Percentiles rank a stretch among this genome's conserved stretches.
These are phyloP conservation scores for Dromaius novaehollandiae DNA, from an alignment of 2,113 vertebrate species.

Conservation along the genomic window DNA sequence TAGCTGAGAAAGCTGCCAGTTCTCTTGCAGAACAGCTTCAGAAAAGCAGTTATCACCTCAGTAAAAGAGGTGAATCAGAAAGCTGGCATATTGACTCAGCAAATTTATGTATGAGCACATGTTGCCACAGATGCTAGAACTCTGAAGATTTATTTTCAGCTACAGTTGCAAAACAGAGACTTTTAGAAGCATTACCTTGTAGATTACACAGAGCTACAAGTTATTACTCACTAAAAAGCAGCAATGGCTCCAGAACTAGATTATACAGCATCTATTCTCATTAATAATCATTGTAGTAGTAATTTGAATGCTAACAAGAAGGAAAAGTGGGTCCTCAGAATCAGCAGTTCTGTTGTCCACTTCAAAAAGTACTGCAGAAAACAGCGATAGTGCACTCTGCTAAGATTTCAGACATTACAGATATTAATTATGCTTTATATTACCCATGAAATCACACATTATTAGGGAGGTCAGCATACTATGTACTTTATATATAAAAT, in stretches of 20 bases:
- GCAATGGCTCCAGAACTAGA: neutral
- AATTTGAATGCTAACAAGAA: neutral
- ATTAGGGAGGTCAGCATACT: neutral
- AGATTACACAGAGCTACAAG: neutral
- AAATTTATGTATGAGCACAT: neutral
- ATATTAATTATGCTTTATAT: neutral
- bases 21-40: neutral
- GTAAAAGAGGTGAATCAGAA: neutral
- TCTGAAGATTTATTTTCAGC: neutral
- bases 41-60: neutral
- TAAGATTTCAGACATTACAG: neutral
- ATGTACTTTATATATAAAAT: neutral
- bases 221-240: neutral
- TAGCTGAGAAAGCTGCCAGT: neutral
- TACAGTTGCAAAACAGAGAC: rapidly evolving
- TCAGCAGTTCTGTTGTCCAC: neutral
- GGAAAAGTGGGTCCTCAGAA: neutral
- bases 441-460: neutral
- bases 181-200: neutral
- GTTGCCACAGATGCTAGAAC: neutral
- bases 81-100: conserved; percentile 9
- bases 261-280: neutral
- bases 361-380: neutral
- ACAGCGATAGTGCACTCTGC: neutral
- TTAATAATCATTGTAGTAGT: neutral